Conservation (phyloP, 1,140 invertebrate species). For the Leptinotarsa texana region DNA sequence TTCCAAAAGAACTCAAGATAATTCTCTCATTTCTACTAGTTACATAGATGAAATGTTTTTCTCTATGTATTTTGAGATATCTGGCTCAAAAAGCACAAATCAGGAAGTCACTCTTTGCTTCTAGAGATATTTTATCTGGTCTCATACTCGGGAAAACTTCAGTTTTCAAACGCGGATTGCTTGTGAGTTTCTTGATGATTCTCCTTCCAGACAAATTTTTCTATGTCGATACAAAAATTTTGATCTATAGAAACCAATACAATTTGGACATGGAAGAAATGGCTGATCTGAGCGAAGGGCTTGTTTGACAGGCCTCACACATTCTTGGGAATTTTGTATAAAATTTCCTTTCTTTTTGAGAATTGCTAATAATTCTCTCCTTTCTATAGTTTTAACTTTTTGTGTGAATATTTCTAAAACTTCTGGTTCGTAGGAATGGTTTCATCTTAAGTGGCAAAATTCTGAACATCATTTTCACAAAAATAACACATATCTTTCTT, state of each 20-base stretch:
- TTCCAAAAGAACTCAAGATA: constrained; percentile 36
- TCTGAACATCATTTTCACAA: constrained; percentile 30
- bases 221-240: constrained; percentile 22
- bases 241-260: constrained; percentile 13
- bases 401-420: constrained; percentile 28
- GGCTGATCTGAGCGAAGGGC: background rate
- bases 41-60: constrained; percentile 37
- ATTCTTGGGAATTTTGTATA: constrained; percentile 17
- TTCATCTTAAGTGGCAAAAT: constrained; percentile 32
- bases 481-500: constrained; percentile 31
- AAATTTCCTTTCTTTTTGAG: constrained; percentile 33
- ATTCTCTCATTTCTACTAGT: constrained; percentile 38
- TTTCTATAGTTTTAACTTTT: constrained; percentile 19
- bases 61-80: constrained; percentile 38
- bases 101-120: constrained; percentile 39
- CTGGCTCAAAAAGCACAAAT: constrained; percentile 35
- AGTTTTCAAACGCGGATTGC: constrained; percentile 26
- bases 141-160: constrained; percentile 41
- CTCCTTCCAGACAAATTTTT: background rate
- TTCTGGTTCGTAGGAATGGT: constrained; percentile 27
- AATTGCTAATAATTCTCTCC: constrained; percentile 25
- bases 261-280: background rate
- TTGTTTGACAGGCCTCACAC: constrained; percentile 5
- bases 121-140: constrained; percentile 39
- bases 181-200: background rate